A percentile compares a stretch with the other conserved stretches of the same genome.
phyloP scores from a whole-genome alignment of 1,140 invertebrate genomes.

The Brachionus plicatilis region DNA sequence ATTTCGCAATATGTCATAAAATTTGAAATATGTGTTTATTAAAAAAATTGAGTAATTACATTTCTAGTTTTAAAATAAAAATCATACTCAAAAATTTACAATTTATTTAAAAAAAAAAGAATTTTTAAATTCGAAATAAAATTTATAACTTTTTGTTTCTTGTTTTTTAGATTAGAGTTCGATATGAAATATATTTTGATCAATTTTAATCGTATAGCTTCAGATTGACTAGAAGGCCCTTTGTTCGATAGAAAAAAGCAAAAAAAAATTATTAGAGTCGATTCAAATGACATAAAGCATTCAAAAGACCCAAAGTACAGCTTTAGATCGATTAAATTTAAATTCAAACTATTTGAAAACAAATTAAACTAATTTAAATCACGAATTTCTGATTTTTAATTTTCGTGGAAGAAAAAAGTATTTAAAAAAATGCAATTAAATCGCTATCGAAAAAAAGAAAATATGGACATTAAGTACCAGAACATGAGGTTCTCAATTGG shows the following conservation, averaged over 20 bases:
- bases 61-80: too few relatives aligned
- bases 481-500: constrained; percentile 93
- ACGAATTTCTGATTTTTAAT: background rate
- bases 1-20: background rate
- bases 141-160: background rate
- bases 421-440: background rate
- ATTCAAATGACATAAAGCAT: background rate
- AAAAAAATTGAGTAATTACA: background rate
- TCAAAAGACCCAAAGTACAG: background rate
- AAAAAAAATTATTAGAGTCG: background rate
- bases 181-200: background rate
- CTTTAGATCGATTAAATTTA: constrained; percentile 11
- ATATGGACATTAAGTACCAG: constrained; percentile 87
- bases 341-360: constrained; percentile 4
- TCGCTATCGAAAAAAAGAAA: constrained; percentile 62
- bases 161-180: background rate
- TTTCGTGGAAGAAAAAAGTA: too few relatives aligned
- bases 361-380: background rate
- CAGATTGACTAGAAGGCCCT: background rate
- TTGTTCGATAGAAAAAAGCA: background rate
- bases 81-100: background rate
- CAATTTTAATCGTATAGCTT: background rate
- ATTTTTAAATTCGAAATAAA: background rate
- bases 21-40: background rate
- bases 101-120: background rate